These are phyloP conservation scores for Watsonalla binaria DNA, from an alignment of 2,888 invertebrate genomes.

Conservation along the genomic window DNA sequence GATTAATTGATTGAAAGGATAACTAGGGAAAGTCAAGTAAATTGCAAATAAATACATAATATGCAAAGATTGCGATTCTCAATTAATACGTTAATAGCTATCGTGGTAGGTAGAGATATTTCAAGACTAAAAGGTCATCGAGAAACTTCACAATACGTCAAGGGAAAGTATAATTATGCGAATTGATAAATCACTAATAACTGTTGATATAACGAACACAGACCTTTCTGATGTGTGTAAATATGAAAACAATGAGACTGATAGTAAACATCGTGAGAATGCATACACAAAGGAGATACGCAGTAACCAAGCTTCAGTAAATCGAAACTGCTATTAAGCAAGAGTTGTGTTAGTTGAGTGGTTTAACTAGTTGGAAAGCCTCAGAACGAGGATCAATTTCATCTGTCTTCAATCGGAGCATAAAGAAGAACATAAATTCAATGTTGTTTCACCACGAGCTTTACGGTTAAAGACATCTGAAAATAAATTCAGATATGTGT, in stretches of 20 bases:
- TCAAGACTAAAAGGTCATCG: neutral
- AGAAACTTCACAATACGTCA: neutral
- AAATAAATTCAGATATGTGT: too few relatives aligned
- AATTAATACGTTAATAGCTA: neutral
- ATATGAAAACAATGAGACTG: conserved; percentile 1
- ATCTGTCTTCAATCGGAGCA: too few relatives aligned
- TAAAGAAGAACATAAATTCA: too few relatives aligned
- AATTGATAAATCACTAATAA: conserved; percentile 5
- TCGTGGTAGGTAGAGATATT: neutral
- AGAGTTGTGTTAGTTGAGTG: too few relatives aligned
- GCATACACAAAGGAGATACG: neutral
- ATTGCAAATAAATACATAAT: neutral
- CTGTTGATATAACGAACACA: conserved; percentile 1
- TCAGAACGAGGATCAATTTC: too few relatives aligned
- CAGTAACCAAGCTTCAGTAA: too few relatives aligned
- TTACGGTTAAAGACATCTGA: too few relatives aligned
- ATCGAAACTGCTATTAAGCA: too few relatives aligned
- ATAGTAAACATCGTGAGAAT: conserved; percentile 15
- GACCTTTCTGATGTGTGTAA: neutral
- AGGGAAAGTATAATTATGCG: neutral
- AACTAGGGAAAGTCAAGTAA: too few relatives aligned
- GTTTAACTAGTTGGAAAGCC: too few relatives aligned
- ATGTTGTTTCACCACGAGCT: too few relatives aligned
- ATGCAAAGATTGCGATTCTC: neutral
- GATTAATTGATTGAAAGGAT: too few relatives aligned